These are phyloP conservation scores for Ichneumon xanthorius DNA, from an alignment of 2,888 invertebrate species.

Conservation along the genomic window DNA sequence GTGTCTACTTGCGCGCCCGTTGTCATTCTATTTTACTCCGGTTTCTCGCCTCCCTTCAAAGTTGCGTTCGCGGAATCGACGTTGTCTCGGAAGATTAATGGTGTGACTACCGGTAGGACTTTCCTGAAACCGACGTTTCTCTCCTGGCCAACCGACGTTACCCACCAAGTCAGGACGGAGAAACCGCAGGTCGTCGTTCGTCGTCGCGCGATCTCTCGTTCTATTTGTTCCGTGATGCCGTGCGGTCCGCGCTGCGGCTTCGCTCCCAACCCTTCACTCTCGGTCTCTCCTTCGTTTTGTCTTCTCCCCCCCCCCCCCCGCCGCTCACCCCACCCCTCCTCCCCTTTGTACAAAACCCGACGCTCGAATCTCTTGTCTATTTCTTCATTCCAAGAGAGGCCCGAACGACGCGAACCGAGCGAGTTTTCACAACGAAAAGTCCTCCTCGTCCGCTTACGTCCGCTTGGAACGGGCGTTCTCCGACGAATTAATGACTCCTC, in stretches of 20 bases:
- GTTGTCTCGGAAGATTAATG: conserved; percentile 78
- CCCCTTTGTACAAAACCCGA: conserved; percentile 32
- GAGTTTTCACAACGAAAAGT: conserved; percentile 56
- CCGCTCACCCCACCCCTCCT: conserved; percentile 9
- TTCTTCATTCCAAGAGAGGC: conserved; percentile 24
- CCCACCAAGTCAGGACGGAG: conserved; percentile 36
- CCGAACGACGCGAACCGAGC: background rate
- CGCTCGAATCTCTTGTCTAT: conserved; percentile 37
- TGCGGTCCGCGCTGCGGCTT: background rate
- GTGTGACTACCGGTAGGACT: conserved; percentile 62
- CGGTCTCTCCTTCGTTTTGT: conserved; percentile 38
- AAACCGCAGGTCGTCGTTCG: conserved; percentile 31
- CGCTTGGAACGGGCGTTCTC: conserved; percentile 37
- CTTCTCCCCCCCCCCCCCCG: background rate
- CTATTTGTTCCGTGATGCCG: conserved; percentile 13
- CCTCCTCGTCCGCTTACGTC: background rate
- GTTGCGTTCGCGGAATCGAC: conserved; percentile 74
- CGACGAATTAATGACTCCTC: conserved; percentile 63
- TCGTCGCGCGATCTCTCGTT: conserved; percentile 32
- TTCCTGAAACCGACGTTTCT: conserved; percentile 54
- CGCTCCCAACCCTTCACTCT: conserved; percentile 18
- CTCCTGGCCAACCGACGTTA: conserved; percentile 31
- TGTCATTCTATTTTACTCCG: conserved; percentile 24
- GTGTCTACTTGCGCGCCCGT: background rate
- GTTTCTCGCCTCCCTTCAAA: conserved; percentile 45